These are phyloP conservation scores for Psittacara wagleri DNA, from an alignment of 2,113 vertebrate genomes.

Conservation along the genomic window DNA sequence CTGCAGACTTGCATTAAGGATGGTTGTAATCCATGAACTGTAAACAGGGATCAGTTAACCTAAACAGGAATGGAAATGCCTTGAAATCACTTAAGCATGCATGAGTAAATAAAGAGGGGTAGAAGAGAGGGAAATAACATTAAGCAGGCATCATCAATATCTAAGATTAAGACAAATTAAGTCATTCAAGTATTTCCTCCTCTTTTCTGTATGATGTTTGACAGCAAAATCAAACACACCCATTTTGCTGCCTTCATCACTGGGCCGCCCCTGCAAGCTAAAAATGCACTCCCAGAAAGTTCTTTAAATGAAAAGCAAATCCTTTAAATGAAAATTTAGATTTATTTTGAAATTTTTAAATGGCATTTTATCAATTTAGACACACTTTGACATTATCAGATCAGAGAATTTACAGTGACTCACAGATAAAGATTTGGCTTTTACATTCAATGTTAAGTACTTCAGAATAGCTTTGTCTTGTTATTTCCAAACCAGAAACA, in stretches of 20 bases:
- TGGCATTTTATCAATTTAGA: conserved; percentile 54
- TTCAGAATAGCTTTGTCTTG: conserved; percentile 45
- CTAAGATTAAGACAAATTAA: not conserved
- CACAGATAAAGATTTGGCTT: conserved; percentile 50
- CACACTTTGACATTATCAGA: conserved; percentile 54
- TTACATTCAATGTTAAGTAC: conserved; percentile 60
- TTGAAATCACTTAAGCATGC: not conserved
- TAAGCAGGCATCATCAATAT: not conserved
- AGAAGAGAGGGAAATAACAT: not conserved
- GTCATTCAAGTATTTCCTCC: not conserved
- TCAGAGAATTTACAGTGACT: conserved; percentile 57
- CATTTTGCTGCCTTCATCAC: not conserved
- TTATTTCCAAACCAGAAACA: conserved; percentile 66
- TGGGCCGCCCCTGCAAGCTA: not conserved
- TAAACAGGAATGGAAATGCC: not conserved
- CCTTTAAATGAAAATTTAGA: conserved; percentile 61
- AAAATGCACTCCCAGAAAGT: not conserved
- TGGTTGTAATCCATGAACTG: not conserved
- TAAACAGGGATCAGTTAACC: not conserved
- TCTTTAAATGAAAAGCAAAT: conserved; percentile 49
- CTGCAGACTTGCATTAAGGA: not conserved
- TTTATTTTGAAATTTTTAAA: conserved; percentile 65
- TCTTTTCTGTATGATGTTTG: not conserved
- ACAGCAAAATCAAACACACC: not conserved
- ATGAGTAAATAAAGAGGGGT: not conserved